Evolutionary conservation across 1,140 invertebrate species (phyloP).

Genomic region (Drosophila arizonae): DNA sequence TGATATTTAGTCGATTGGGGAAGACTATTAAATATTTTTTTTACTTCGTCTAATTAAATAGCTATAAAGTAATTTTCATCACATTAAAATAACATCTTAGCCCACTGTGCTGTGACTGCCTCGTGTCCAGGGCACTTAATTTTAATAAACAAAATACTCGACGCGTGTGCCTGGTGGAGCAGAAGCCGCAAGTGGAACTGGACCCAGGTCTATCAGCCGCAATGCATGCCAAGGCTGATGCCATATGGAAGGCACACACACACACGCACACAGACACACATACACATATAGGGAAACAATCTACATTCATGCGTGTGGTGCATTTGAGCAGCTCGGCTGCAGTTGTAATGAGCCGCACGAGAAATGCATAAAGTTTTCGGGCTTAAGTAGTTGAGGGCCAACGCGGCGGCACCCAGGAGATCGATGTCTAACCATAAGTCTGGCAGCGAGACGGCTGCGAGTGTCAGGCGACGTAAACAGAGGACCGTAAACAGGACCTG

Average conservation of each 20-base stretch:
- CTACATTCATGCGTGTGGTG: background rate
- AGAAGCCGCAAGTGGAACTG: background rate
- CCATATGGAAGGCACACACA: conserved; percentile 25
- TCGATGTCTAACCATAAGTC: conserved; percentile 76
- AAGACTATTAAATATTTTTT: no score
- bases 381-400: conserved; percentile 56
- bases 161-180: conserved; percentile 44
- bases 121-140: conserved; percentile 66
- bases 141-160: conserved; percentile 79
- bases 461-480: conserved; percentile 47
- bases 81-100: background rate
- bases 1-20: no score
- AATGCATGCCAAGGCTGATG: conserved; percentile 13
- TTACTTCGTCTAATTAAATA: no score
- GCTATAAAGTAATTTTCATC: background rate
- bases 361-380: conserved; percentile 72
- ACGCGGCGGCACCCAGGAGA: conserved; percentile 51
- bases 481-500: conserved; percentile 2
- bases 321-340: conserved; percentile 52
- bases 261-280: background rate
- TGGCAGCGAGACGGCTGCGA: conserved; percentile 38
- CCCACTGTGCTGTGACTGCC: conserved; percentile 39
- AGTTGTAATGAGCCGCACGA: conserved; percentile 77
- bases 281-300: background rate
- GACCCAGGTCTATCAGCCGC: background rate